Base-by-base conservation (phyloP, 2,113 vertebrate genomes). In the Cyphomyrus plagiostoma region DNA sequence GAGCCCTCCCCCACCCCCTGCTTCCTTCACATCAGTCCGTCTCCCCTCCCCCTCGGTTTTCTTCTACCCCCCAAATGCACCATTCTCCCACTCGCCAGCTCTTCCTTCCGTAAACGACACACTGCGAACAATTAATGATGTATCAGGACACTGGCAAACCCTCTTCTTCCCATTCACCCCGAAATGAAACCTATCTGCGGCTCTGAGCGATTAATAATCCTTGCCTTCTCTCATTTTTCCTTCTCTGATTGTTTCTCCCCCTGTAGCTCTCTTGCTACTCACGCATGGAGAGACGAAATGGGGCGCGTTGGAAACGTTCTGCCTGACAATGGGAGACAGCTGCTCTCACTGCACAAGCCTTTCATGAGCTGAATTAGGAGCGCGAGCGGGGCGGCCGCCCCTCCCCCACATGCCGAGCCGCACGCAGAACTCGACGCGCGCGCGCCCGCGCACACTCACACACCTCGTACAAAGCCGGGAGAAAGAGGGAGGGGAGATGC, bases 261-360 rank as follows among this genome's bases (percentile, higher is more conserved):
- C 91, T 91, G 85, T 42, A 52, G 89, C 91, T 94, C 92, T 90
- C 91, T 91, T 87, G 89, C 93, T 94, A 93, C 93, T 95, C 92
- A 92, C 91, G 90, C 94, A 94, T 94, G 91, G 93, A 95, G 94
- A 92, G 93, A 92, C 93, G 91, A 95, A 96, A 95, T 93, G 95
- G 95, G 94, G 94, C 94, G 93, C 93, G 91, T 91, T 96, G 94
- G 93, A 96, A 96, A 95, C 95, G 89, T 93, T 93, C 94, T 93
- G 93, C 91, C 95, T 93, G 93, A 96, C 95, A 96, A 96, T 96
- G 93, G 94, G 92, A 95, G 96, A 95, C 96, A 96, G 96, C 95
- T 96, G 95, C 94, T 95, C 94, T 92, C 89, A 91, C 94, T 93
- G 91, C 94, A 92, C 92, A 91, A 95, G 93, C 94, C 95, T 95